These are phyloP conservation scores for Pipistrellus kuhlii DNA, from an alignment of 2,797 vertebrate genomes.

Conservation along the genomic window DNA sequence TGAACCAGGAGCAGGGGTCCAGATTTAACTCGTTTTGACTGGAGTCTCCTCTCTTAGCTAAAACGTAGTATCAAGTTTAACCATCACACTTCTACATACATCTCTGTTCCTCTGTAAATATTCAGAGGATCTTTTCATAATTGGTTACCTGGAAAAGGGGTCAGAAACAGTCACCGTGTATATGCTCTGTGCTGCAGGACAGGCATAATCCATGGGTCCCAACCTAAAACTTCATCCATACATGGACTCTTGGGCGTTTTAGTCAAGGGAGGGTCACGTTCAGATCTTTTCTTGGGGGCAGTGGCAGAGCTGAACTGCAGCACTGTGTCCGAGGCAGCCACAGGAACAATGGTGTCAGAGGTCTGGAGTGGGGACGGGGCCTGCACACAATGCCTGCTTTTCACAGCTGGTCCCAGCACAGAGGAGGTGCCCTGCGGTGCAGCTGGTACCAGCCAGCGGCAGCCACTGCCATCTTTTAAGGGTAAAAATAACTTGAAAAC, in stretches of 20 bases:
- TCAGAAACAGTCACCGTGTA: background rate
- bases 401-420: slow-evolving; percentile 86
- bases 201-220: background rate
- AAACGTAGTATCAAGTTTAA: fast-evolving
- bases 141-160: background rate
- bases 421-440: slow-evolving; percentile 86
- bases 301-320: slow-evolving; percentile 81
- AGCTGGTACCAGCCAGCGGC: slow-evolving; percentile 92
- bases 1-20: fast-evolving
- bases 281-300: slow-evolving; percentile 71
- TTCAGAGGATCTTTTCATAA: background rate
- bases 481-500: slow-evolving; percentile 50
- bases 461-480: slow-evolving; percentile 83
- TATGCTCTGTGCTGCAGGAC: no score
- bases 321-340: slow-evolving; percentile 85
- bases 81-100: background rate
- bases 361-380: slow-evolving; percentile 90
- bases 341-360: slow-evolving; percentile 95
- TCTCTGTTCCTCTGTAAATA: background rate
- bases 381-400: slow-evolving; percentile 94
- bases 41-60: background rate
- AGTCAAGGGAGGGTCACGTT: slow-evolving; percentile 30
- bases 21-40: fast-evolving
- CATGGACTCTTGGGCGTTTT: background rate
- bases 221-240: background rate